Conservation (phyloP, 1,140 invertebrate genomes). For the Ephestia elutella region DNA sequence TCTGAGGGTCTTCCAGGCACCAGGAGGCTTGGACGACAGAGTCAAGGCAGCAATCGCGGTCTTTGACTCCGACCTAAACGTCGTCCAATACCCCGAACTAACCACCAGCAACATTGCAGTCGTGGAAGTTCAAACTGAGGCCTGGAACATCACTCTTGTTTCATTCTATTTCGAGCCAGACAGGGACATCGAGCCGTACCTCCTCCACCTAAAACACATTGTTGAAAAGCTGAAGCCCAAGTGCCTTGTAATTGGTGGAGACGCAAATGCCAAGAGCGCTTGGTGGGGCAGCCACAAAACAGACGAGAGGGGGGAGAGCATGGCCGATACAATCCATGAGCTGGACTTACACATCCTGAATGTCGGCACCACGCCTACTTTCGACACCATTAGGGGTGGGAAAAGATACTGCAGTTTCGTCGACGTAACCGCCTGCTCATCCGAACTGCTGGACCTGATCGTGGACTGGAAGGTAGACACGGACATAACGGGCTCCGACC, state of each 20-base stretch:
- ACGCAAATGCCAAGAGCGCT: slow-evolving; percentile 16
- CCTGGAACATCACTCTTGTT: slow-evolving; percentile 8
- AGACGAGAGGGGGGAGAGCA: slow-evolving; percentile 17
- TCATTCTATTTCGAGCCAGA: slow-evolving; percentile 14
- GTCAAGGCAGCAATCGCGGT: too few relatives aligned
- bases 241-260: slow-evolving; percentile 17
- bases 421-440: too few relatives aligned
- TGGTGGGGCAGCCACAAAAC: too few relatives aligned
- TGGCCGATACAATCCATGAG: slow-evolving; percentile 1
- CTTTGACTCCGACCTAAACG: too few relatives aligned
- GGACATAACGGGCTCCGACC: too few relatives aligned
- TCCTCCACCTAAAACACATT: slow-evolving; percentile 4
- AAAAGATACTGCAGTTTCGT: too few relatives aligned
- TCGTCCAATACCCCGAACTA: not conserved
- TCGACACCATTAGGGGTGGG: slow-evolving; percentile 15
- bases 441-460: too few relatives aligned
- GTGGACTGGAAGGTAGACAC: too few relatives aligned
- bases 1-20: slow-evolving; percentile 4
- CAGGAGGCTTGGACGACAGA: too few relatives aligned
- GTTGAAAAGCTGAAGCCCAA: not conserved
- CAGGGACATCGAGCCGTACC: slow-evolving; percentile 6
- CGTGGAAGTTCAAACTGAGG: not conserved
- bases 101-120: slow-evolving; percentile 15
- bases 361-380: slow-evolving; percentile 15
- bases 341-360: slow-evolving; percentile 12